Base-by-base conservation (phyloP, 2,113 vertebrate genomes). In the Rissa tridactyla region DNA sequence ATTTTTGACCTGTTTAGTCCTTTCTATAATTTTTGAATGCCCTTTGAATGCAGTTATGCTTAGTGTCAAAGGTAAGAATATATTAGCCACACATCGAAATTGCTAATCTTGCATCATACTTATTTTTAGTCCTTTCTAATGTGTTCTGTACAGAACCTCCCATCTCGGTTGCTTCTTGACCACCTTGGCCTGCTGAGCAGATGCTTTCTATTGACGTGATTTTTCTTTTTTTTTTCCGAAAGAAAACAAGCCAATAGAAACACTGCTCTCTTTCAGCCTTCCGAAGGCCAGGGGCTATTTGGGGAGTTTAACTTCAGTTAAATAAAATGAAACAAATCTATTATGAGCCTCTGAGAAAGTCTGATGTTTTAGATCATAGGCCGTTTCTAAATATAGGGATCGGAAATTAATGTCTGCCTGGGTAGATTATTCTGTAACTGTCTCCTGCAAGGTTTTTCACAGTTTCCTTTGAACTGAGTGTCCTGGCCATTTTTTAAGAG, bases 241-340 rank as follows among this genome's bases (percentile, higher is more conserved):
- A 40, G 78, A 44, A 89, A 89, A 60, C 73, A 95, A 87, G 76
- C 36, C 88, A 75, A n/a, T 84, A 79, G 82, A 76, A 89, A 32
- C 19, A 27, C 47, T 44, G 4, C 34, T 55, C 65, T 58, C 64
- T 38, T 62, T 34, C n/a, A 79, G 54, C 75, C 49, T 78, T 55
- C 70, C 3, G 3, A 79, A 91, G 73, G 91, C 89, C 83, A 46
- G 86, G 66, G 83, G 91, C 95, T 96, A 62, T 96, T 95, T 85
- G 78, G 15, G 34, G 62, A 82, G 86, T 96, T 94, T 88, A 95
- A 77, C 81, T 94, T 51, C 58, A 83, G 38, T 71, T 73, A 87
- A 90, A 91, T 77, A 83, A 95, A 92, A 92, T 92, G 92, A 95
- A 96, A 76, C 84, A 85, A 90, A 97, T 95, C 84, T 76, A 62